Evolutionary conservation across 2,797 vertebrate genomes (phyloP), one percentile per base, ranked within the genome.

Genomic region (Echiichthys vipera): DNA sequence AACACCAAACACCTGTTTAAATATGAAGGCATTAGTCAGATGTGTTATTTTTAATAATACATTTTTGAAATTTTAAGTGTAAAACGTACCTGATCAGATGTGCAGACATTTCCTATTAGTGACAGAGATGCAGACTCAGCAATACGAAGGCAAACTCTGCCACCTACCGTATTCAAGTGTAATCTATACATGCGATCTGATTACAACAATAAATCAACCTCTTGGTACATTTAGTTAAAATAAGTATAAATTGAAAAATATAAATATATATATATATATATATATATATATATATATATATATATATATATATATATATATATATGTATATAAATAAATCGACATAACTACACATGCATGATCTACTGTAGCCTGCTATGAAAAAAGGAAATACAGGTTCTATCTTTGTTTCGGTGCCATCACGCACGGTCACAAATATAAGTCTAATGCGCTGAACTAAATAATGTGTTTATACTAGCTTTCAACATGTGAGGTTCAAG

Each of bases 151-250:
- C 45, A 76, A 80, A 87, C 64, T 65, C 82, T 73, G 85, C 88
- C 89, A 83, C 29, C 90, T 90, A 39, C 51, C 25, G 87, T 27
- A 47, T 40, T 29, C 13, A 56, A 20, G 47, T 69, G 54, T 30
- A 67, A 78, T 3, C 62, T 18, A 54, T 18, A 5, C 13, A 10
- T 22, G 13, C 1, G 0, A 7, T 5, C 0, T 32, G 5, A n/a
- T 36, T 30, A 1, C 18, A 5, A 25, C 24, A 3, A 49, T 39
- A 34, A 32, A 27, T 10, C 0, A 40, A 1, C n/a, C n/a, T 11
- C 0, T 15, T 2, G 11, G 0, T 2, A 0, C 1, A 1, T 7
- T 1, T 58, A 2, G 2, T 24, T 10, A 43, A n/a, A 18, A 42
- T 1, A 42, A 42, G 17, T 2, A 17, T 5, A 40, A 17, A 18